Evolutionary conservation across 2,888 invertebrate genomes (phyloP).

Genomic region (Psylliodes chrysocephalus): DNA sequence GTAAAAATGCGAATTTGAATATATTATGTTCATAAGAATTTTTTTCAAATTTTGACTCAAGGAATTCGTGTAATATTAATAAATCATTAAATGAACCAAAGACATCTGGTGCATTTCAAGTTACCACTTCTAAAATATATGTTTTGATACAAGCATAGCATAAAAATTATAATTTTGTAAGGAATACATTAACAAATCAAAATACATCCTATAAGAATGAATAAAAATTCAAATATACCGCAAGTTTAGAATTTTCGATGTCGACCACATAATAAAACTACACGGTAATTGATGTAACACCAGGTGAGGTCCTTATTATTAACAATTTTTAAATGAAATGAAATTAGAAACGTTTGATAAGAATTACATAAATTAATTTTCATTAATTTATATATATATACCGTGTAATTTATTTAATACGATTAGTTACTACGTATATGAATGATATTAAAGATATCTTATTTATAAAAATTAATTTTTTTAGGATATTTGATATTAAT

Average conservation of each 20-base stretch:
- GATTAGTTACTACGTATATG: background rate
- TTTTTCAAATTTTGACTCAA: no score
- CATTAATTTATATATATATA: background rate
- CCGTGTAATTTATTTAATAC: no score
- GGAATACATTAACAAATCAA: no score
- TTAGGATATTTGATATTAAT: background rate
- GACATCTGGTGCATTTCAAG: no score
- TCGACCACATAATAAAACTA: background rate
- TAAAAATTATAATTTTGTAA: no score
- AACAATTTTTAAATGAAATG: background rate
- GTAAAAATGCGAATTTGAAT: no score
- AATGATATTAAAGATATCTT: background rate
- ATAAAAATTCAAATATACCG: background rate
- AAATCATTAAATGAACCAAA: no score
- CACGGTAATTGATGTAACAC: background rate
- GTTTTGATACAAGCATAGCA: no score
- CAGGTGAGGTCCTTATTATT: background rate
- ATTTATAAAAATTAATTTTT: background rate
- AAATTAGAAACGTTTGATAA: background rate
- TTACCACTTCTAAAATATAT: no score
- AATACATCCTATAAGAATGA: background rate
- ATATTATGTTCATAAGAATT: no score
- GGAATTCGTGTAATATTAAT: no score
- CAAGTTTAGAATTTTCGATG: background rate
- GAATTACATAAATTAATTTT: background rate